Base-by-base conservation (phyloP, 2,797 vertebrate species). In the Octomys mimax region DNA sequence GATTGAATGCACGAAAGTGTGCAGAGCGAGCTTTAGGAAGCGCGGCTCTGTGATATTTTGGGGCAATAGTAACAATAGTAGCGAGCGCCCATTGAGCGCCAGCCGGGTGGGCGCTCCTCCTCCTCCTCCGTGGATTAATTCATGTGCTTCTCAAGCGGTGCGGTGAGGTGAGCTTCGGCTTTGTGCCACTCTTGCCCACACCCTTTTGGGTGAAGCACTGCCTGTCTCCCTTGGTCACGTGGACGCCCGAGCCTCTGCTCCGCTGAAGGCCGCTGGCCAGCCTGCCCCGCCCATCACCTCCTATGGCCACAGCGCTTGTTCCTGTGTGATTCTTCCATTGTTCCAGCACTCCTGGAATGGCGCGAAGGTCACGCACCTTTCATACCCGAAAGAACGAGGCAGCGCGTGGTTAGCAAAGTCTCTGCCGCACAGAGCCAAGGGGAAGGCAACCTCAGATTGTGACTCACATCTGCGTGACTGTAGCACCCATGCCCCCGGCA, bases 101-200 rank as follows among this genome's bases (percentile, higher is more conserved):
- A 3, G 54, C 57, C n/a, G 52, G 59, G 73, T 24, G 22, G 8
- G 12, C 6, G 2, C 21, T 19, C 57, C 31, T 46, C 64, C 13
- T 0, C n/a, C 14, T 0, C n/a, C 14, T 2, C 0, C 0, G 1
- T 5, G 18, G 42, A 71, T 19, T 80, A 1, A 54, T 54, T 46
- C 52, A 6, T 39, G 59, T 6, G 31, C 21, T 13, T 77, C 70
- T 42, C 87, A 28, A 6, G 80, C 5, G 7, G 33, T n/a, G 52
- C 4, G 5, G 1, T 5, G 77, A 46, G n/a, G n/a, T 10, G 11
- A n/a, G n/a, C 24, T 13, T 21, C 4, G 3, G 0, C 8, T 2
- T 2, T 31, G 21, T 8, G 61, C 26, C 14, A 19, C 1, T 12
- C 46, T 24, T 54, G 1, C 18, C 16, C 36, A 24, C 14, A 46